phyloP scores from a whole-genome alignment of 2,797 vertebrate species.

The Argya squamiceps region DNA sequence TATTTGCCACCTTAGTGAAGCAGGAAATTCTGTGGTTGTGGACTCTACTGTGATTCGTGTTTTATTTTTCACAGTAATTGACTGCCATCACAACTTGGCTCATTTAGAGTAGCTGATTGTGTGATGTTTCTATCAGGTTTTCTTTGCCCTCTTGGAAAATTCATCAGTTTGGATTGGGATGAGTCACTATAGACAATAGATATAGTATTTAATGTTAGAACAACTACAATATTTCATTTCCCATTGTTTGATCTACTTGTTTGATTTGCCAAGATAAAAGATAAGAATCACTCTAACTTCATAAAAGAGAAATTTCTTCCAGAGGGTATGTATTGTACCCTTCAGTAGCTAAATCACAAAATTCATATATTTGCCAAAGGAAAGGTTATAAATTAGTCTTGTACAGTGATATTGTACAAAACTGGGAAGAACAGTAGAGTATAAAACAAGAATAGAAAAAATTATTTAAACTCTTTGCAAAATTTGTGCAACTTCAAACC shows the following conservation, averaged over 20 bases:
- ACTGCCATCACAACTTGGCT: neutral
- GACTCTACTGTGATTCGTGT: neutral
- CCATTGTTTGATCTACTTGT: neutral
- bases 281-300: neutral
- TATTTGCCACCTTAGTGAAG: neutral
- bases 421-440: neutral
- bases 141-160: neutral
- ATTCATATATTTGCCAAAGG: neutral
- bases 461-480: neutral
- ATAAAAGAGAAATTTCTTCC: neutral
- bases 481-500: neutral
- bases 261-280: neutral
- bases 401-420: neutral
- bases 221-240: neutral
- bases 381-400: neutral
- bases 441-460: neutral
- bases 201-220: neutral
- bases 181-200: neutral
- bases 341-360: neutral
- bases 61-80: neutral
- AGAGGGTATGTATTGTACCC: neutral
- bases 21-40: neutral
- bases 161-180: neutral
- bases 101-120: neutral
- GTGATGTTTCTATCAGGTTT: neutral